Conservation (phyloP, 2,113 vertebrate genomes). For the Lagopus muta region DNA sequence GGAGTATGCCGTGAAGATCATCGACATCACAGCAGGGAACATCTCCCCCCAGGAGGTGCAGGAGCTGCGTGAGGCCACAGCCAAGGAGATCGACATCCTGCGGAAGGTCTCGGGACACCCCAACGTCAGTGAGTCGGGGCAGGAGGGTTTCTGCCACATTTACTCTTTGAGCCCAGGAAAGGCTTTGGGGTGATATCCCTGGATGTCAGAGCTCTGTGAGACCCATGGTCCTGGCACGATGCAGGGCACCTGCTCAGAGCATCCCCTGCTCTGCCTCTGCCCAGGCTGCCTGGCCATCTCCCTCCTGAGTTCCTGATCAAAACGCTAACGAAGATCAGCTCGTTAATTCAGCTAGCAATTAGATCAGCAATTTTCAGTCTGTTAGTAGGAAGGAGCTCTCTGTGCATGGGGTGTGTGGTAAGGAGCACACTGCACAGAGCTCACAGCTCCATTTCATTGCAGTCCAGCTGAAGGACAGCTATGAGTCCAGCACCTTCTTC, state of each 20-base stretch:
- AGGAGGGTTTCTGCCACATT: fast-evolving
- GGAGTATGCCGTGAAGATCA: slow-evolving; percentile 95
- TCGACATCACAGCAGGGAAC: slow-evolving; percentile 93
- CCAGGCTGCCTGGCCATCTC: neutral
- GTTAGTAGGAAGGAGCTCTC: neutral
- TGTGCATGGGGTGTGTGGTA: neutral
- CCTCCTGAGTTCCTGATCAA: neutral
- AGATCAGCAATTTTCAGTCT: neutral
- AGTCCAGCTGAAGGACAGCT: slow-evolving; percentile 98
- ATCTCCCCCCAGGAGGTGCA: slow-evolving; percentile 83
- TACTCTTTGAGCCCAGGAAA: neutral
- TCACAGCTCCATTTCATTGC: slow-evolving; percentile 67
- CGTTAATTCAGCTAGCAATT: neutral
- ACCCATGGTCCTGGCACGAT: fast-evolving
- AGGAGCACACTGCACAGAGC: neutral
- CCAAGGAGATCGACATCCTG: slow-evolving; percentile 95
- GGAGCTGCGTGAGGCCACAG: slow-evolving; percentile 88
- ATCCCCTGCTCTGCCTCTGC: fast-evolving
- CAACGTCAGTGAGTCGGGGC: slow-evolving; percentile 89
- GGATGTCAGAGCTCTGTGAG: neutral
- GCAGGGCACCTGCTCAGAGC: neutral
- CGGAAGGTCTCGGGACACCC: slow-evolving; percentile 89
- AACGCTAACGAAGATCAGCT: neutral
- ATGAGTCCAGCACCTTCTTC: slow-evolving; percentile 93
- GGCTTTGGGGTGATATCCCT: neutral